Evolutionary conservation across 2,113 vertebrate genomes (phyloP).

Genomic region (Heptranchias perlo): DNA sequence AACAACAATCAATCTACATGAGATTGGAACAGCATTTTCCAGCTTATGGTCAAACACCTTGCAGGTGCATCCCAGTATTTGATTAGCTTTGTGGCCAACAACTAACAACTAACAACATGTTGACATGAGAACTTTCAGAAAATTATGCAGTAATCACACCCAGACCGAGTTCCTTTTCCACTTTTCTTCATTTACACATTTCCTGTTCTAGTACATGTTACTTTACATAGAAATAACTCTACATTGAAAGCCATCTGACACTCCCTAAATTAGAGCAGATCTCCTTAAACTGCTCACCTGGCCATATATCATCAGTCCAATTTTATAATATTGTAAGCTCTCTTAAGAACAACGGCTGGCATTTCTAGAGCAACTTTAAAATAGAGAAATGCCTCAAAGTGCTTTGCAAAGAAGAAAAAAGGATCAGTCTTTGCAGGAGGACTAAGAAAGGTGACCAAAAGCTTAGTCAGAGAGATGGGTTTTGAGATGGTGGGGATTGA

Average conservation of each 20-base stretch:
- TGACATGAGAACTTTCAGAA: background rate
- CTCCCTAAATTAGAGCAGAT: background rate
- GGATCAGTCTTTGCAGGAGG: background rate
- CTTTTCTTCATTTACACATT: background rate
- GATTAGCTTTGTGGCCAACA: background rate
- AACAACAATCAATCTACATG: background rate
- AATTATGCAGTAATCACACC: background rate
- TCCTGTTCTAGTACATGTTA: too few relatives aligned
- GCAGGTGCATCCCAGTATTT: background rate
- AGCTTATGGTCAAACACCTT: background rate
- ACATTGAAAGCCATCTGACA: background rate
- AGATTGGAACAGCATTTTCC: background rate
- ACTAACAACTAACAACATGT: too few relatives aligned
- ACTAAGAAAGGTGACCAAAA: background rate
- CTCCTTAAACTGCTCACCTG: background rate
- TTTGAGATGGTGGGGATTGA: background rate
- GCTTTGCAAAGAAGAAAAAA: background rate
- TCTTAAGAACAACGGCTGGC: background rate
- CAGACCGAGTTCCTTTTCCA: background rate
- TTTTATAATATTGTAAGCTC: background rate
- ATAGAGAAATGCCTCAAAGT: background rate
- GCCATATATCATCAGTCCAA: background rate
- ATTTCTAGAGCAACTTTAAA: background rate
- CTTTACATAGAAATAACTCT: background rate
- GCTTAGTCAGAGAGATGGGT: background rate